Evolutionary conservation across 2,113 vertebrate species (phyloP), one percentile per base, ranked within the genome.

Genomic region (Octodon degus): DNA sequence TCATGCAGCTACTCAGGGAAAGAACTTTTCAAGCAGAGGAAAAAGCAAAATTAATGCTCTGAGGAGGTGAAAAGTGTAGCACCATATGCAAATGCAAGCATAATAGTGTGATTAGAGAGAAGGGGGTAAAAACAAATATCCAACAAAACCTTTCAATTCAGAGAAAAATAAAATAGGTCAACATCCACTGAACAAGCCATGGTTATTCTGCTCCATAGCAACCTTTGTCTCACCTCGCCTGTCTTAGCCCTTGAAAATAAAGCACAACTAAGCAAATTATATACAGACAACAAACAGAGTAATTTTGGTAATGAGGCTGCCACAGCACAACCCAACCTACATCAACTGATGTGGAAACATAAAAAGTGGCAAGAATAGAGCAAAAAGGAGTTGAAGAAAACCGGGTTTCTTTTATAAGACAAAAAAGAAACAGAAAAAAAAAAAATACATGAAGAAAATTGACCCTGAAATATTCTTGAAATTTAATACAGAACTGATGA

Each of bases 401-500:
- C 0, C 53, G 19, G 9, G 1, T 30, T 95, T 85, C 4, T 80
- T 67, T 74, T 55, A 32, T 47, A 80, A 95, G 4, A 81, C 10
- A 87, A 91, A 83, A 72, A 90, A 70, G 43, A 43, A 43, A 43
- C 43, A 43, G 43, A 43, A 43, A 43, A 43, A 43, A 43, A 43
- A 43, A 43, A 82, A 90, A 93, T 40, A 65, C 1, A 86, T 14
- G 13, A 83, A 94, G 7, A 12, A n/a, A 43, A 84, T 2, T 85
- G 81, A 90, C 50, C 85, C 70, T 93, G 40, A 32, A 93, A 90
- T 63, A 70, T 67, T 80, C 62, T 83, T 62, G 12, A 92, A 82
- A 27, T 91, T 60, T 77, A 27, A 79, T 37, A 27, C 2, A 83
- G 50, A 89, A 5, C 13, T 76, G 9, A 67, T 55, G 58, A 27